Evolutionary conservation across 2,888 invertebrate species (phyloP).

Genomic region (Barypeithes pellucidus): DNA sequence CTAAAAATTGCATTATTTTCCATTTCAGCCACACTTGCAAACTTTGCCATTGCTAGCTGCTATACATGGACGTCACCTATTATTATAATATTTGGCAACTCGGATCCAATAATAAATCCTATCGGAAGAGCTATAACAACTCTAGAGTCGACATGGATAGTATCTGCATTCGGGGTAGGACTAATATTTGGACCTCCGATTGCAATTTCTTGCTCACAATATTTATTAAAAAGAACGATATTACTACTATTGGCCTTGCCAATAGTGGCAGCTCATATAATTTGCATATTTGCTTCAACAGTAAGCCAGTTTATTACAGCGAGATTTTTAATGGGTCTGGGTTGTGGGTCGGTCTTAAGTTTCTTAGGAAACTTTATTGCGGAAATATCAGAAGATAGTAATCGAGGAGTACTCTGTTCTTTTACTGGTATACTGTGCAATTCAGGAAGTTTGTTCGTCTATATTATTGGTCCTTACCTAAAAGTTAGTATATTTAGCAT

Average conservation of each 20-base stretch:
- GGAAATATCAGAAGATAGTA: slow-evolving; percentile 85
- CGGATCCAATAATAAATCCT: slow-evolving; percentile 45
- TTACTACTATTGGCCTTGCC: slow-evolving; percentile 77
- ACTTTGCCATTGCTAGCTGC: slow-evolving; percentile 38
- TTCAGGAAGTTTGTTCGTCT: slow-evolving; percentile 53
- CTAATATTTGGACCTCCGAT: slow-evolving; percentile 54
- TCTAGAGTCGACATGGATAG: slow-evolving; percentile 57
- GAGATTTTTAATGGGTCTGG: slow-evolving; percentile 76
- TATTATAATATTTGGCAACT: slow-evolving; percentile 40
- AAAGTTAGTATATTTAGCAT: slow-evolving; percentile 49
- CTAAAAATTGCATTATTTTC: slow-evolving; percentile 4
- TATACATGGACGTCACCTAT: slow-evolving; percentile 53
- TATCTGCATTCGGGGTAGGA: slow-evolving; percentile 55
- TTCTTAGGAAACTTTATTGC: slow-evolving; percentile 88
- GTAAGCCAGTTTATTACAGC: slow-evolving; percentile 70
- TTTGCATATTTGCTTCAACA: slow-evolving; percentile 66
- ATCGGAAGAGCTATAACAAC: slow-evolving; percentile 38
- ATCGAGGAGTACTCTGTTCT: slow-evolving; percentile 80
- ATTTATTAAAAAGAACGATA: slow-evolving; percentile 79
- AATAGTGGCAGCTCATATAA: slow-evolving; percentile 77
- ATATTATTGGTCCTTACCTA: slow-evolving; percentile 55
- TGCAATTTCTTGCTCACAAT: slow-evolving; percentile 41
- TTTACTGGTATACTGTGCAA: slow-evolving; percentile 60
- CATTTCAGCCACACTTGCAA: slow-evolving; percentile 48
- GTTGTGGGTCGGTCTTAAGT: slow-evolving; percentile 79